Conservation (phyloP, 2,888 invertebrate genomes). For the Xylocampa areola region DNA sequence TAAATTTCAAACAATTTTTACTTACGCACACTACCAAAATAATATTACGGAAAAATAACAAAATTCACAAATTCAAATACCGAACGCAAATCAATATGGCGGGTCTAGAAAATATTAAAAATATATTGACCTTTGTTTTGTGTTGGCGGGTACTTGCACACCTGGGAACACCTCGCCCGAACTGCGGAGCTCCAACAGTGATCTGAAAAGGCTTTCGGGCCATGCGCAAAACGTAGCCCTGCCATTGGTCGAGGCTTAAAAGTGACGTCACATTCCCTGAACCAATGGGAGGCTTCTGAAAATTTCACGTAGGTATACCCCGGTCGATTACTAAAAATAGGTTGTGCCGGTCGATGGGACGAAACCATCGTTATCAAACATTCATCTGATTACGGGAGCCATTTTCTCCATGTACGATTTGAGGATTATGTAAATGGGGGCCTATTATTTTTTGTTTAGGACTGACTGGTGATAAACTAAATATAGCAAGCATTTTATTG, state of each 20-base stretch:
- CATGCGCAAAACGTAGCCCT: slow-evolving; percentile 76
- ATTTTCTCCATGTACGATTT: slow-evolving; percentile 46
- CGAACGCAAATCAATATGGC: slow-evolving; percentile 66
- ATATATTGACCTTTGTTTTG: slow-evolving; percentile 81
- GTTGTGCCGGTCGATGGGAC: slow-evolving; percentile 65
- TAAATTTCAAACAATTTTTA: slow-evolving; percentile 16
- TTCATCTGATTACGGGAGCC: slow-evolving; percentile 57
- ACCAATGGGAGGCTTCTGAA: slow-evolving; percentile 81
- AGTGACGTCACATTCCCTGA: slow-evolving; percentile 80
- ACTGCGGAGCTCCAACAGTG: slow-evolving; percentile 76
- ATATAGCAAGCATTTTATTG: neutral
- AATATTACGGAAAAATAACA: slow-evolving; percentile 25
- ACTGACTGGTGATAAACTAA: slow-evolving; percentile 5
- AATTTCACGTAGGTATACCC: slow-evolving; percentile 85
- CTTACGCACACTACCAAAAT: slow-evolving; percentile 51
- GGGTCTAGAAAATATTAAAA: slow-evolving; percentile 51
- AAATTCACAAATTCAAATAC: slow-evolving; percentile 37
- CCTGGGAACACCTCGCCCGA: slow-evolving; percentile 86
- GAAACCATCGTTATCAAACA: slow-evolving; percentile 53
- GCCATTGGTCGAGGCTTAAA: slow-evolving; percentile 76
- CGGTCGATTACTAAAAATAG: slow-evolving; percentile 87
- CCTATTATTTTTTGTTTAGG: slow-evolving; percentile 24
- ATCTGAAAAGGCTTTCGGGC: slow-evolving; percentile 73
- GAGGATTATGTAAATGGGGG: slow-evolving; percentile 48
- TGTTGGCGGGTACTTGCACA: slow-evolving; percentile 83